Conservation (phyloP, 2,113 vertebrate species). For the Coreoperca whiteheadi region DNA sequence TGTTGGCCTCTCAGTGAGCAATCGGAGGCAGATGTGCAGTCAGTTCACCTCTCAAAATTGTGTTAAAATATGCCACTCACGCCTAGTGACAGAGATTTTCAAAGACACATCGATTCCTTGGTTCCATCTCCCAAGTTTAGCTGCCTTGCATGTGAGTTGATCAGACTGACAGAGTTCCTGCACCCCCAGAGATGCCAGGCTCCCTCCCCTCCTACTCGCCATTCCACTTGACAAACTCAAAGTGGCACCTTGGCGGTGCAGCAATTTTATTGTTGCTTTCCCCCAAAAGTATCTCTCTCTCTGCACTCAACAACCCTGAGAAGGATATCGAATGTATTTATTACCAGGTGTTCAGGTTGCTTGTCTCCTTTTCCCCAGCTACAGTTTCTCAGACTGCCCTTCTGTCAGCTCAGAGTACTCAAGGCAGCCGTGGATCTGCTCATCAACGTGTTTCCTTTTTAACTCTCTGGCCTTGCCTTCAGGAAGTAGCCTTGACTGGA, state of each 20-base stretch:
- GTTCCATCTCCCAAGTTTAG: constrained; percentile 52
- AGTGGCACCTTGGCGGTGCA: constrained; percentile 79
- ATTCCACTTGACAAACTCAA: constrained; percentile 79
- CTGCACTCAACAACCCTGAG: constrained; percentile 11
- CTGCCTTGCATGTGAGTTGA: constrained; percentile 80
- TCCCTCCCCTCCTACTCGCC: constrained; percentile 77
- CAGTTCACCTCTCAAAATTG: neutral
- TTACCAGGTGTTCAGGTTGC: too few relatives aligned
- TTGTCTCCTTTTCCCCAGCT: neutral
- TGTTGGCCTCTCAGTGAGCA: neutral
- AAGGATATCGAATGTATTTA: too few relatives aligned
- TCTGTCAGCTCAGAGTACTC: neutral
- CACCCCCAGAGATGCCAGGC: constrained; percentile 74
- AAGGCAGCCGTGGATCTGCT: neutral
- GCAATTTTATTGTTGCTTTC: constrained; percentile 41
- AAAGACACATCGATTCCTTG: constrained; percentile 32
- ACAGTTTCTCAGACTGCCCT: neutral
- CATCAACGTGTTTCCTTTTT: neutral
- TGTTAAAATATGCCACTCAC: constrained; percentile 19
- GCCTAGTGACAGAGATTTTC: neutral
- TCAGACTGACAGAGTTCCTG: constrained; percentile 85
- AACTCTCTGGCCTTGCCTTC: constrained; percentile 40
- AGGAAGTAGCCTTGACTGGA: constrained; percentile 34
- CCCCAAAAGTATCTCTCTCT: constrained; percentile 28
- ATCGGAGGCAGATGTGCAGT: neutral